Conservation (phyloP, 2,113 vertebrate species). For the Corythoichthys intestinalis region DNA sequence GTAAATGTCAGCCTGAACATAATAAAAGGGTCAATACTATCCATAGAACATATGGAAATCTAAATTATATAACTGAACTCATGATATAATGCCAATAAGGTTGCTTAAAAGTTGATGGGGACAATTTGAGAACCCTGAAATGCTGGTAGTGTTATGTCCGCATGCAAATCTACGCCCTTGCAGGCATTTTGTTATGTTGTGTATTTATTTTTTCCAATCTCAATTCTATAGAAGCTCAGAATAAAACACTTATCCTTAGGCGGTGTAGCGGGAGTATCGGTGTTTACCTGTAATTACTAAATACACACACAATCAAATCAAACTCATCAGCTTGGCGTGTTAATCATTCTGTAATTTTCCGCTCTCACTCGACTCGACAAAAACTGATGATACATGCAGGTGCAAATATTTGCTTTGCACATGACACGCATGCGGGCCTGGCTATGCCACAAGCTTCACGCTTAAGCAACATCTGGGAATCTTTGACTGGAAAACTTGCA, state of each 20-base stretch:
- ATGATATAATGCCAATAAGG: no score
- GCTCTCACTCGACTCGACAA: neutral
- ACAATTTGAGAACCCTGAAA: no score
- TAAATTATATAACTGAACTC: no score
- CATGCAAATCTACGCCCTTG: no score
- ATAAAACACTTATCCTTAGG: neutral
- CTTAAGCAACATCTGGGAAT: neutral
- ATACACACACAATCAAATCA: neutral
- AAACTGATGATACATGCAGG: neutral
- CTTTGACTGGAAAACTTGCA: neutral
- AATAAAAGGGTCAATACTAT: no score
- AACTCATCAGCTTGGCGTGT: neutral
- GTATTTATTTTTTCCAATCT: neutral
- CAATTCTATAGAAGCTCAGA: neutral
- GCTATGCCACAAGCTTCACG: neutral
- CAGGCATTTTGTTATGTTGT: neutral
- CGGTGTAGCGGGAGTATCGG: neutral
- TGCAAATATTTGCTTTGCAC: neutral
- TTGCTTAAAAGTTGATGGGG: no score
- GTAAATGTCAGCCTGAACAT: no score
- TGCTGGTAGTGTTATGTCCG: no score
- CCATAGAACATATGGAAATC: no score
- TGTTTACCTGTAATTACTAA: neutral
- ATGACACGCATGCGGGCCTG: constrained; percentile 1
- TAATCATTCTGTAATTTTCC: neutral